phyloP scores from a whole-genome alignment of 2,888 invertebrate species.

The Xylota segnis region DNA sequence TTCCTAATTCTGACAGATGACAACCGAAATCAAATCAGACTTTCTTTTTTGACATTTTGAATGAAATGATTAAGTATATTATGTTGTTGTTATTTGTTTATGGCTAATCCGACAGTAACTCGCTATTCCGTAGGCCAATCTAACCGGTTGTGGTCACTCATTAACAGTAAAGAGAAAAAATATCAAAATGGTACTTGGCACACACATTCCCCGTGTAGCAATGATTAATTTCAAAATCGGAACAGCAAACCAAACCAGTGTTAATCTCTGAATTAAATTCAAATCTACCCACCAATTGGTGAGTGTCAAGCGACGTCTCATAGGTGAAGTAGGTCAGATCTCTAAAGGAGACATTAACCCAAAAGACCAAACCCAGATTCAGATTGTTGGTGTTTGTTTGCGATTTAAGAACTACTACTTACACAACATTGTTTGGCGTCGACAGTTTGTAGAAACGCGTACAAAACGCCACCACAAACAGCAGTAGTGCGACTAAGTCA shows the following conservation, averaged over 20 bases:
- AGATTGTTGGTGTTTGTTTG: background rate
- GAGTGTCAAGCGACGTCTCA: slow-evolving; percentile 7
- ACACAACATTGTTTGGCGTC: slow-evolving; percentile 96
- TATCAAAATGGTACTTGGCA: slow-evolving; percentile 16
- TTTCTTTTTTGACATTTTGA: background rate
- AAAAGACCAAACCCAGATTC: slow-evolving; percentile 5
- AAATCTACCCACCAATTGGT: background rate
- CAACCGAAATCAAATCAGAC: background rate
- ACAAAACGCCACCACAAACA: slow-evolving; percentile 89
- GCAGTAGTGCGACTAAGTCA: slow-evolving; percentile 89
- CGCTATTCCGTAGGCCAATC: background rate
- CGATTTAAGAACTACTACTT: slow-evolving; percentile 85
- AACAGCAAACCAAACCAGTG: slow-evolving; percentile 36
- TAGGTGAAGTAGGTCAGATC: slow-evolving; percentile 58
- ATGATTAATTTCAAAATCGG: slow-evolving; percentile 21
- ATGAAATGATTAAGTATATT: background rate
- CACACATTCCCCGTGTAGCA: slow-evolving; percentile 17
- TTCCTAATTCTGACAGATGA: background rate
- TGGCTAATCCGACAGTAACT: background rate
- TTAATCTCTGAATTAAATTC: slow-evolving; percentile 10
- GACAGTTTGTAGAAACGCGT: slow-evolving; percentile 94
- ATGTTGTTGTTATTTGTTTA: background rate
- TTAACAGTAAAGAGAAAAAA: slow-evolving; percentile 1
- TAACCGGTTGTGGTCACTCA: slow-evolving; percentile 12
- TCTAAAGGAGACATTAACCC: slow-evolving; percentile 55